phyloP scores from a whole-genome alignment of 2,888 invertebrate species.

The Eupithecia tripunctaria region DNA sequence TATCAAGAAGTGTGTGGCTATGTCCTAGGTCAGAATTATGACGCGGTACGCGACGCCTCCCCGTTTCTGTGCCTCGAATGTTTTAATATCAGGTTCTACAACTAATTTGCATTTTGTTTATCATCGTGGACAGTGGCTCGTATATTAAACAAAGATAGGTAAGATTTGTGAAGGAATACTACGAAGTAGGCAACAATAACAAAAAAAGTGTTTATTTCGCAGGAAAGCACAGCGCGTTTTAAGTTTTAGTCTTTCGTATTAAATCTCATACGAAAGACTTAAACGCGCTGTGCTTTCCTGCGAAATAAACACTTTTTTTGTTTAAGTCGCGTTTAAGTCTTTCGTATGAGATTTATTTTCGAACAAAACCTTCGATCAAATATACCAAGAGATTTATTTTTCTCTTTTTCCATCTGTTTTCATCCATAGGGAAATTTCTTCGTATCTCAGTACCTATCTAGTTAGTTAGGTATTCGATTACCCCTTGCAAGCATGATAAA shows the following conservation, averaged over 20 bases:
- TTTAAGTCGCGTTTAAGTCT: not conserved
- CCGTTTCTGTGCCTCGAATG: constrained; percentile 71
- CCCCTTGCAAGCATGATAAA: not conserved
- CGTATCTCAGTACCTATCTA: not conserved
- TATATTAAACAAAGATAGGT: not conserved
- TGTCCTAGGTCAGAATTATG: constrained; percentile 44
- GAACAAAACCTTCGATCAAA: too few relatives aligned
- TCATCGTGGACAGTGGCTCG: constrained; percentile 49
- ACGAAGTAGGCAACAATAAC: not conserved
- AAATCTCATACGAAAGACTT: too few relatives aligned
- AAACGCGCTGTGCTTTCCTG: not conserved
- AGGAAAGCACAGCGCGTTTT: not conserved
- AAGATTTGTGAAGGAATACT: not conserved
- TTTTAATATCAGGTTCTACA: constrained; percentile 60
- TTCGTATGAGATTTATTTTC: not conserved
- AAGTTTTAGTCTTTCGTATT: too few relatives aligned
- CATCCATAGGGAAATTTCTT: not conserved
- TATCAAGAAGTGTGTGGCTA: not conserved
- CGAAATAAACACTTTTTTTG: not conserved
- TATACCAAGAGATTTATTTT: too few relatives aligned
- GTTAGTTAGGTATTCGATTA: not conserved
- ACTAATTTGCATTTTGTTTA: constrained; percentile 76
- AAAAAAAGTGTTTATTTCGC: not conserved
- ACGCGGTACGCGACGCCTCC: constrained; percentile 67
- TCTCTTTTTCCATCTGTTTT: not conserved